Conservation (phyloP, 2,888 invertebrate species). For the Cheilosia soror region DNA sequence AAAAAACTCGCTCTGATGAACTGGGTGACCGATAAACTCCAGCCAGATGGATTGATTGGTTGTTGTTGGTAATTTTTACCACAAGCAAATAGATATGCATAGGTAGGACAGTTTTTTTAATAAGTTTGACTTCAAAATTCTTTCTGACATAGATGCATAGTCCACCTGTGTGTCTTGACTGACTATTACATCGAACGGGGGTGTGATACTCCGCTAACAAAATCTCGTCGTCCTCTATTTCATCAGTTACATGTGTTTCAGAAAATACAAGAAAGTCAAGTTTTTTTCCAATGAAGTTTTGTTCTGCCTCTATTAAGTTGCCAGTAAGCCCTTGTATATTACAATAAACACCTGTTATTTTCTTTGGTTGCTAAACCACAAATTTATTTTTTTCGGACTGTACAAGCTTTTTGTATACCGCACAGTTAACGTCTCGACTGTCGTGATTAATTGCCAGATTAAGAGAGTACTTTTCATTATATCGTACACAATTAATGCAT, state of each 20-base stretch:
- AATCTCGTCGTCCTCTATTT: no score
- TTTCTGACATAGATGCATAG: no score
- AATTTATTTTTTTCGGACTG: neutral
- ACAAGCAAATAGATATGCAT: no score
- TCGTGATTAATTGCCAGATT: neutral
- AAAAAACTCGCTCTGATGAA: no score
- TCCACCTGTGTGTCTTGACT: neutral
- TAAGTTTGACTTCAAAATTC: no score
- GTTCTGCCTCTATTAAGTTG: neutral
- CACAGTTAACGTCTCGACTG: neutral
- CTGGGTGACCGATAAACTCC: no score
- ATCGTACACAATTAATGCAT: neutral
- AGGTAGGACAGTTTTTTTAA: no score
- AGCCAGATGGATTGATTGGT: no score
- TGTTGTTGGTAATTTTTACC: no score
- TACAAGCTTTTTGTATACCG: neutral
- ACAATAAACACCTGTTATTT: neutral
- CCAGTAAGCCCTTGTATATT: neutral
- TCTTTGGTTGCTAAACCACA: neutral
- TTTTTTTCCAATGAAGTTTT: neutral
- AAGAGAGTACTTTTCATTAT: neutral
- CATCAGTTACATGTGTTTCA: neutral
- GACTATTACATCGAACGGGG: no score
- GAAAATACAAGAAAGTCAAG: neutral
- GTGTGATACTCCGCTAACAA: no score